Percentiles rank a stretch among this genome's conserved stretches.
Conservation (phyloP, 2,888 invertebrate genomes). For the Balanococcus diminutus region DNA sequence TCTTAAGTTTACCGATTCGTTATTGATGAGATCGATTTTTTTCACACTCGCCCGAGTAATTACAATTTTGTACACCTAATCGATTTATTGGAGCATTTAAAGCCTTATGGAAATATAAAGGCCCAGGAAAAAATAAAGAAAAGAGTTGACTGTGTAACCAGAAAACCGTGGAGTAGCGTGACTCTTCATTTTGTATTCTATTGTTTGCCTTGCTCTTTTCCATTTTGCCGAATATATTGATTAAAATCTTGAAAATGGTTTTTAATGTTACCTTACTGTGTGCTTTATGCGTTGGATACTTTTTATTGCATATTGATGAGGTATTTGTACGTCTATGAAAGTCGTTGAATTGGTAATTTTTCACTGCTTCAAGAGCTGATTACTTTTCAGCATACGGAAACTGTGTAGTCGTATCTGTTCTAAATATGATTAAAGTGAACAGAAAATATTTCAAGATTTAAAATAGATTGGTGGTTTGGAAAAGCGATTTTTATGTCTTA, state of each 20-base stretch:
- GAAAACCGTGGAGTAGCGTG: slow-evolving; percentile 17
- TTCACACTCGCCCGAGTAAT: not conserved
- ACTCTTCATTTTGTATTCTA: slow-evolving; percentile 43
- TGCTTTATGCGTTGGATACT: not conserved
- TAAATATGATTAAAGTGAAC: not conserved
- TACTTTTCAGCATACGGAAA: not conserved
- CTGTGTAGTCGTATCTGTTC: not conserved
- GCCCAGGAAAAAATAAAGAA: not conserved
- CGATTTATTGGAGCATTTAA: not conserved
- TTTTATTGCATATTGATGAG: slow-evolving; percentile 37
- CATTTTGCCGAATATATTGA: slow-evolving; percentile 41
- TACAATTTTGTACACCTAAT: not conserved
- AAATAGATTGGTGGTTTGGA: not conserved
- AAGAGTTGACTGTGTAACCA: not conserved
- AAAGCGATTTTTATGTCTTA: too few relatives aligned
- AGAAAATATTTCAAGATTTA: not conserved
- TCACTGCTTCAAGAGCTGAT: not conserved
- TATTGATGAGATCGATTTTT: not conserved
- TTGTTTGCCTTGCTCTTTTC: slow-evolving; percentile 38
- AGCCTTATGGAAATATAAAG: not conserved
- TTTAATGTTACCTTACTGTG: slow-evolving; percentile 1
- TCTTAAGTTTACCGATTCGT: not conserved
- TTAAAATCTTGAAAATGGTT: slow-evolving; percentile 43
- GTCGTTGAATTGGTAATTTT: slow-evolving; percentile 36
- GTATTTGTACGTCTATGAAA: not conserved